Conservation (phyloP, 2,797 vertebrate species). For the Chrosomus eos region DNA sequence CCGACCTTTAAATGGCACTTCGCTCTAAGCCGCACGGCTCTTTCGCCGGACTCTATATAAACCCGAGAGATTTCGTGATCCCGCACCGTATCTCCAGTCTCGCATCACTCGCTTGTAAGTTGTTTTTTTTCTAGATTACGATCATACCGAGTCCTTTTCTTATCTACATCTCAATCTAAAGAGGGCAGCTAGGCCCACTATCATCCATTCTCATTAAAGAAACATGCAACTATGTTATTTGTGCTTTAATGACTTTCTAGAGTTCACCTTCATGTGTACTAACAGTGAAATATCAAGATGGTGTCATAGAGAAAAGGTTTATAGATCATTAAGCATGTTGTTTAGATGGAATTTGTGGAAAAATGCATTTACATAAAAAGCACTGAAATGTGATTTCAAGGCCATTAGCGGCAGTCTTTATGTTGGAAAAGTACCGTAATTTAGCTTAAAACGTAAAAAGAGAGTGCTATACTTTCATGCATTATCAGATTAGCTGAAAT, state of each 20-base stretch:
- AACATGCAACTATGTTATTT: constrained; percentile 41
- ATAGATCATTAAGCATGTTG: background rate
- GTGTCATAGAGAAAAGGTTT: background rate
- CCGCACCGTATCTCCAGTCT: constrained; percentile 37
- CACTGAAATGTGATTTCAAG: background rate
- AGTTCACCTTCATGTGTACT: constrained; percentile 49
- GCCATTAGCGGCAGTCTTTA: background rate
- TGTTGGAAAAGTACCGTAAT: background rate
- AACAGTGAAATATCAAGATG: background rate
- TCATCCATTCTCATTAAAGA: constrained; percentile 26
- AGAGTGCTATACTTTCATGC: background rate
- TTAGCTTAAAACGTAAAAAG: background rate
- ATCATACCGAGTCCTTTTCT: constrained; percentile 30
- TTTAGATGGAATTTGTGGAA: background rate
- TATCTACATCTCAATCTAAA: constrained; percentile 56
- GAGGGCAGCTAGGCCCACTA: background rate
- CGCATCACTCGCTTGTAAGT: constrained; percentile 25
- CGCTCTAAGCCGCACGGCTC: constrained; percentile 41
- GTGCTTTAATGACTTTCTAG: constrained; percentile 36
- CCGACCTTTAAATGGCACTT: constrained; percentile 54
- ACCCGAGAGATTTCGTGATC: constrained; percentile 46
- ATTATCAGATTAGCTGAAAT: constrained; percentile 20
- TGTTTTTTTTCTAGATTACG: constrained; percentile 11
- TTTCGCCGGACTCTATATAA: constrained; percentile 42
- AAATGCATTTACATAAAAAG: constrained; percentile 18